A percentile compares a stretch with the other conserved stretches of the same genome.
phyloP scores from a whole-genome alignment of 2,888 invertebrate genomes.

The Cheilosia vernalis region DNA sequence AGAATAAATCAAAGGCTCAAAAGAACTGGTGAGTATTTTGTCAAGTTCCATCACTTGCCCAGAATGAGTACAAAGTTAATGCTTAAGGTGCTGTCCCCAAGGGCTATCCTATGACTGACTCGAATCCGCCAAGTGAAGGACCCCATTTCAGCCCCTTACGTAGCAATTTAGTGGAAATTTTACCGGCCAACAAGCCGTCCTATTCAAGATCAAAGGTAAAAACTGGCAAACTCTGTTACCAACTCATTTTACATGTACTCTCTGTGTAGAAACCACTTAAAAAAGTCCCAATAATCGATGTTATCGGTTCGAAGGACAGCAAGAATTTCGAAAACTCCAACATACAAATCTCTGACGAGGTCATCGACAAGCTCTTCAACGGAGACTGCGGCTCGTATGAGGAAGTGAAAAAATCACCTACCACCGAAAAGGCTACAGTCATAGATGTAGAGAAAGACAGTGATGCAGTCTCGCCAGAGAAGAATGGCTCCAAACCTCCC shows the following conservation, averaged over 20 bases:
- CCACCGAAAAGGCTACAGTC: conserved; percentile 15
- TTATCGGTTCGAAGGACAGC: conserved; percentile 78
- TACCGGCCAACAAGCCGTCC: conserved; percentile 80
- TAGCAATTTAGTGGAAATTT: conserved; percentile 78
- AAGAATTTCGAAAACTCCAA: conserved; percentile 78
- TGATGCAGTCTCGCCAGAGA: conserved; percentile 21
- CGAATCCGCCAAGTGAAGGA: conserved; percentile 67
- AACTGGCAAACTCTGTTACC: neutral
- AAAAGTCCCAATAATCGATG: conserved; percentile 80
- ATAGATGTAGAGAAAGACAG: conserved; percentile 30
- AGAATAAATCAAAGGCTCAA: conserved; percentile 80
- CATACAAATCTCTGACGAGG: conserved; percentile 81
- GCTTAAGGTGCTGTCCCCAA: conserved; percentile 63
- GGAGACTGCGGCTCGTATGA: conserved; percentile 81
- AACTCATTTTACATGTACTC: neutral
- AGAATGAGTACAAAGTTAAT: neutral
- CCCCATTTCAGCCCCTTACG: conserved; percentile 78
- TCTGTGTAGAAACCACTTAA: conserved; percentile 77
- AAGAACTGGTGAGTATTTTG: conserved; percentile 77
- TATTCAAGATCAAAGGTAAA: conserved; percentile 80
- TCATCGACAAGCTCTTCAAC: conserved; percentile 82
- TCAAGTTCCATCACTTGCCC: neutral
- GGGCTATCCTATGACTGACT: conserved; percentile 39
- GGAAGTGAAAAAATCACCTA: conserved; percentile 78
- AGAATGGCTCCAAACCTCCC: neutral